Conservation (phyloP, 2,888 invertebrate genomes). For the Watsonalla cultraria region DNA sequence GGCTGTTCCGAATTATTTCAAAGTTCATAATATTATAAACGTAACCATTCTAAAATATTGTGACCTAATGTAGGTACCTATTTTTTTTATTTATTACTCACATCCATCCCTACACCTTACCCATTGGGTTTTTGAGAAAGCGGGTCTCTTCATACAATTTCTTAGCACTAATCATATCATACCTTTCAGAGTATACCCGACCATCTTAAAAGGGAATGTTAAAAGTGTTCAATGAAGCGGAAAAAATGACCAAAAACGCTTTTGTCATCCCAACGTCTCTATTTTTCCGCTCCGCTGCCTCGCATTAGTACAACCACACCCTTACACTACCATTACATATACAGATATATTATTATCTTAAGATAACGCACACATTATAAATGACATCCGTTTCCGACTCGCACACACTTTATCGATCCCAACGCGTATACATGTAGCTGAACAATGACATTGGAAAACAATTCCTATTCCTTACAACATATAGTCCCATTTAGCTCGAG, state of each 20-base stretch:
- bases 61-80: no score
- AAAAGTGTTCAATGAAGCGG: neutral
- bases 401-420: slow-evolving; percentile 44
- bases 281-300: neutral
- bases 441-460: slow-evolving; percentile 31
- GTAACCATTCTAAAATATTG: no score
- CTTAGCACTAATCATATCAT: no score
- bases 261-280: neutral
- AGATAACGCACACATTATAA: slow-evolving; percentile 25
- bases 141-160: no score
- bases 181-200: no score
- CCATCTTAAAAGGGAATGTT: neutral
- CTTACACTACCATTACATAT: neutral
- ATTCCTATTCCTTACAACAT: slow-evolving; percentile 30
- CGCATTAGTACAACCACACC: neutral
- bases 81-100: no score
- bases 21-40: no score
- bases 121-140: no score
- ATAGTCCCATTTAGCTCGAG: slow-evolving; percentile 40
- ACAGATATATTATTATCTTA: neutral
- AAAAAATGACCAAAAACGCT: neutral
- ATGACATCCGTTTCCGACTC: slow-evolving; percentile 45
- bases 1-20: no score
- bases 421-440: slow-evolving; percentile 23
- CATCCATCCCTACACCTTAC: no score